Conservation (phyloP, 2,113 vertebrate genomes). For the Donacobius atricapilla region DNA sequence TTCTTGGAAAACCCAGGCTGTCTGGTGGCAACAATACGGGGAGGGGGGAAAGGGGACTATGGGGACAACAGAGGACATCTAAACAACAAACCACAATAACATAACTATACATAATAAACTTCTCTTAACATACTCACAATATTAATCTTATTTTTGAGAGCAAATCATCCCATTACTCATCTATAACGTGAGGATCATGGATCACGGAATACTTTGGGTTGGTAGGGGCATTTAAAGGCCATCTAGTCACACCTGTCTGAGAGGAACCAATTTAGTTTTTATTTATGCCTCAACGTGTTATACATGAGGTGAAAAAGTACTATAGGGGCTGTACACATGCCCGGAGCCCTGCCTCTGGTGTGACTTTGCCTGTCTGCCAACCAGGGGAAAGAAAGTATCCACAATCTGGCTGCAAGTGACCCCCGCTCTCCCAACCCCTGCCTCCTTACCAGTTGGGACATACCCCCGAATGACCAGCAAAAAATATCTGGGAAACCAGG, state of each 20-base stretch:
- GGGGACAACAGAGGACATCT: background rate
- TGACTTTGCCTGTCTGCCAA: background rate
- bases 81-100: background rate
- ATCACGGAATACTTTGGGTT: background rate
- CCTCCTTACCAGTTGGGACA: background rate
- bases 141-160: background rate
- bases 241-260: background rate
- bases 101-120: background rate
- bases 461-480: background rate
- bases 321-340: background rate
- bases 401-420: no score
- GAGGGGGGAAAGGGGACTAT: background rate
- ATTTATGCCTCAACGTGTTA: background rate
- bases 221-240: background rate
- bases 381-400: background rate
- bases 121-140: background rate
- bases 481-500: background rate
- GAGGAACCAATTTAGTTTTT: background rate
- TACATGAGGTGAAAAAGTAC: no score
- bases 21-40: background rate
- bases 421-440: rapidly evolving
- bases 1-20: background rate
- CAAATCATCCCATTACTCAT: background rate
- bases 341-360: no score
- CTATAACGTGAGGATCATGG: background rate